Percentiles rank a stretch among this genome's conserved stretches.
phyloP scores from a whole-genome alignment of 1,140 invertebrate genomes.

The Tetramorium simillimum region DNA sequence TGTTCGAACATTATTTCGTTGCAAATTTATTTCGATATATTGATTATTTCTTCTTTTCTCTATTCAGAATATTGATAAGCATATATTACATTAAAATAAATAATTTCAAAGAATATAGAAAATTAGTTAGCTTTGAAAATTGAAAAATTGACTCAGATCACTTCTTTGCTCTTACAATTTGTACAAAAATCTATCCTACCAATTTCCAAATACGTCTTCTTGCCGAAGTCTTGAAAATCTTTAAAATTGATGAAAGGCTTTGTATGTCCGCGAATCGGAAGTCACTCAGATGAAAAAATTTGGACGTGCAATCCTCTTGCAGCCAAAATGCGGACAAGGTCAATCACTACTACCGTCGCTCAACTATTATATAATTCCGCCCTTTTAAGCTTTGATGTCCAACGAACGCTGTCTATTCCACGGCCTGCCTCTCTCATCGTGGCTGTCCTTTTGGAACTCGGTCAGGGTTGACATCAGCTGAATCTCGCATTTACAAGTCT shows the following conservation, averaged over 20 bases:
- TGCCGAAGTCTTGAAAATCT: background rate
- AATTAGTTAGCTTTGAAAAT: background rate
- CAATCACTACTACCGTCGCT: constrained; percentile 20
- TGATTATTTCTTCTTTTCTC: background rate
- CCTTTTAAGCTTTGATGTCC: constrained; percentile 62
- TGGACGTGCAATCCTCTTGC: background rate
- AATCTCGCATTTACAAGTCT: constrained; percentile 24
- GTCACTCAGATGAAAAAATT: constrained; percentile 30
- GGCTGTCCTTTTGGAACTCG: constrained; percentile 55
- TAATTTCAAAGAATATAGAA: background rate
- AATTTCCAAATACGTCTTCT: background rate
- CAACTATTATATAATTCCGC: constrained; percentile 38
- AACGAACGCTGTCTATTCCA: constrained; percentile 50
- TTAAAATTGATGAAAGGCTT: background rate
- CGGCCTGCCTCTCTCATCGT: constrained; percentile 8
- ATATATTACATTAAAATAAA: background rate
- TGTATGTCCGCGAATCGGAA: background rate
- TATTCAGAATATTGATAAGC: background rate
- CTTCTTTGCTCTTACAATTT: background rate
- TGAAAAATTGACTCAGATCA: background rate
- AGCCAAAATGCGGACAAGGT: constrained; percentile 60
- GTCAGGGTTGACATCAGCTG: constrained; percentile 59
- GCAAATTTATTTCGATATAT: background rate
- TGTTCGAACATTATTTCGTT: background rate
- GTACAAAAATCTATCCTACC: background rate